phyloP scores from a whole-genome alignment of 2,888 invertebrate species.

The Nezara viridula region DNA sequence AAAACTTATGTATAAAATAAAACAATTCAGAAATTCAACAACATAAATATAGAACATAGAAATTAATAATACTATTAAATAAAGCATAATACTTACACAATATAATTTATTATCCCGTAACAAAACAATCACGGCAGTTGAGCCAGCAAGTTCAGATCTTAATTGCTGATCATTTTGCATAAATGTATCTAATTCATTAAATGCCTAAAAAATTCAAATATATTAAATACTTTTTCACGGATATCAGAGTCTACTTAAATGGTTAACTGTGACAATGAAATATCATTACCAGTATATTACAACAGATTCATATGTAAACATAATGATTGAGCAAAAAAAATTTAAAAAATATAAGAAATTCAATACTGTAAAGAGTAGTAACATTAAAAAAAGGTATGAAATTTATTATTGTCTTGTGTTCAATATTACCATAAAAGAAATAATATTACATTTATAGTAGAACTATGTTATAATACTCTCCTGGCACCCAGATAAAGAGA shows the following conservation, averaged over 20 bases:
- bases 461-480: too few species aligned
- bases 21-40: too few species aligned
- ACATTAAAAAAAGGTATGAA: background rate
- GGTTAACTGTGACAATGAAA: background rate
- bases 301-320: background rate
- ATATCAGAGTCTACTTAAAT: slow-evolving; percentile 63
- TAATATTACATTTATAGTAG: too few species aligned
- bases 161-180: slow-evolving; percentile 91
- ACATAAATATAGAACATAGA: background rate
- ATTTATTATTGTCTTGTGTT: too few species aligned
- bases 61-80: background rate
- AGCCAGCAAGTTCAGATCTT: slow-evolving; percentile 94
- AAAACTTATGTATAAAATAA: too few species aligned
- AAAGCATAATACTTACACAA: slow-evolving; percentile 68
- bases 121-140: slow-evolving; percentile 90
- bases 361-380: background rate
- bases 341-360: background rate
- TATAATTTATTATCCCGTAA: slow-evolving; percentile 88
- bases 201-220: slow-evolving; percentile 74
- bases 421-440: too few species aligned
- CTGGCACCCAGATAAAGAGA: too few species aligned
- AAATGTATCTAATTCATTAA: slow-evolving; percentile 91
- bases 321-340: background rate
- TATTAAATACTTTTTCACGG: background rate
- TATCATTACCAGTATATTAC: background rate